Evolutionary conservation across 2,113 vertebrate genomes (phyloP).

Genomic region (Leptosomus discolor): DNA sequence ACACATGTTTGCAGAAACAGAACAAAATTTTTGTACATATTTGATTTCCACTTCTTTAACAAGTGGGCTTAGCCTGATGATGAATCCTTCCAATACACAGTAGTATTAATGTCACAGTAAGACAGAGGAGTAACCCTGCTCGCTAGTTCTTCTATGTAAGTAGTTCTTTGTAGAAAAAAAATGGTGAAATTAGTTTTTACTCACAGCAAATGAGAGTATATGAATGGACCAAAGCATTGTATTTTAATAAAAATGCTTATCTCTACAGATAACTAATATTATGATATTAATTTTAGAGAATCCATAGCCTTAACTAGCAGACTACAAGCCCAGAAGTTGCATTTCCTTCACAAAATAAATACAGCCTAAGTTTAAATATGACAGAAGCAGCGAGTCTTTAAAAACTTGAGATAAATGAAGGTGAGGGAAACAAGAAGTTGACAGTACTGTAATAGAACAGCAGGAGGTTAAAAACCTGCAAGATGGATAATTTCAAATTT

Average conservation of each 20-base stretch:
- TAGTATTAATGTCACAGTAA: not conserved
- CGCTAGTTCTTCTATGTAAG: not conserved
- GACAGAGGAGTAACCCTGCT: not conserved
- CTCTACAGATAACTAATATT: not conserved
- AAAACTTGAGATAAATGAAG: not conserved
- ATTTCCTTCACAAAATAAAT: not conserved
- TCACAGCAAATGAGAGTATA: not conserved
- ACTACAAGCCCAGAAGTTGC: not conserved
- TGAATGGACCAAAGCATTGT: rapidly evolving
- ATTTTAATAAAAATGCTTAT: not conserved
- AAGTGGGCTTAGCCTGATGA: not conserved
- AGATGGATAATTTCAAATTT: not conserved
- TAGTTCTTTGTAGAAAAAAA: not conserved
- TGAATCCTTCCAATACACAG: not conserved
- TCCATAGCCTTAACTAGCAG: not conserved
- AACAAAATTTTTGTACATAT: not conserved
- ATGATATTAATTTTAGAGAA: not conserved
- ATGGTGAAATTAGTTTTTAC: not conserved
- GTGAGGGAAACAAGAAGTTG: not conserved
- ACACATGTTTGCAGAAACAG: not conserved
- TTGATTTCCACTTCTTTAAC: not conserved
- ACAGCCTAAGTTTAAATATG: not conserved
- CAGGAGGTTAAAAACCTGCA: not conserved
- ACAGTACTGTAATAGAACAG: not conserved
- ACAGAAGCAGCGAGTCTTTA: not conserved